phyloP scores from a whole-genome alignment of 2,797 vertebrate genomes.

The Melanotaenia nigrans region DNA sequence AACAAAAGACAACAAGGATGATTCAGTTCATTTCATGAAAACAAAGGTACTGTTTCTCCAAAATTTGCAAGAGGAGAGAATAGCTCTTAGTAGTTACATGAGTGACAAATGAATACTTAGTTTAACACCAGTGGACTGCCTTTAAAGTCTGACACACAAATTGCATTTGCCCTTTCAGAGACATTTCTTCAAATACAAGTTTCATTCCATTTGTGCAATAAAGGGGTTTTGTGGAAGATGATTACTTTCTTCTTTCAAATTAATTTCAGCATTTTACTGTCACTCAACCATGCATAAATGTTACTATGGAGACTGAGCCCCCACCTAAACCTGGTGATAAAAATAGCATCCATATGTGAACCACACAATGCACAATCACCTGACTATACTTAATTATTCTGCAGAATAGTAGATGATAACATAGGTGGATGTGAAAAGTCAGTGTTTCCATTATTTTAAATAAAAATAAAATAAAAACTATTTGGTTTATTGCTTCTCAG shows the following conservation, averaged over 20 bases:
- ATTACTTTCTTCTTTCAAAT: conserved; percentile 51
- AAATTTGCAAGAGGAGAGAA: background rate
- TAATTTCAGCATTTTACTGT: conserved; percentile 52
- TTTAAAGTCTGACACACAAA: conserved; percentile 18
- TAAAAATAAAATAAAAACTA: background rate
- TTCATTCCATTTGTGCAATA: conserved; percentile 14
- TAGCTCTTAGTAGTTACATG: background rate
- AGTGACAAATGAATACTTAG: conserved; percentile 19
- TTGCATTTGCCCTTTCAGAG: conserved; percentile 34
- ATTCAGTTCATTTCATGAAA: background rate
- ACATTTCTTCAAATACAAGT: conserved; percentile 33
- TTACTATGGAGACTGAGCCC: conserved; percentile 60
- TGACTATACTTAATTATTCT: conserved; percentile 9
- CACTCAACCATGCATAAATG: conserved; percentile 50
- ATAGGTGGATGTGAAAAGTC: background rate
- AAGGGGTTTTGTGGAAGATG: conserved; percentile 38
- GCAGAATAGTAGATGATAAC: background rate
- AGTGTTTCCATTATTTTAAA: background rate
- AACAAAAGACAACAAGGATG: conserved; percentile 5
- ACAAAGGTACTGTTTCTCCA: background rate
- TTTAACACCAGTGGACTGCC: conserved; percentile 10
- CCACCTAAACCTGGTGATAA: conserved; percentile 45
- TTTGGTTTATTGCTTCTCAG: background rate
- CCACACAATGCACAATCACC: conserved; percentile 5
- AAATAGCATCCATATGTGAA: conserved; percentile 31